phyloP scores from a whole-genome alignment of 2,797 vertebrate species.

The Takifugu rubripes region DNA sequence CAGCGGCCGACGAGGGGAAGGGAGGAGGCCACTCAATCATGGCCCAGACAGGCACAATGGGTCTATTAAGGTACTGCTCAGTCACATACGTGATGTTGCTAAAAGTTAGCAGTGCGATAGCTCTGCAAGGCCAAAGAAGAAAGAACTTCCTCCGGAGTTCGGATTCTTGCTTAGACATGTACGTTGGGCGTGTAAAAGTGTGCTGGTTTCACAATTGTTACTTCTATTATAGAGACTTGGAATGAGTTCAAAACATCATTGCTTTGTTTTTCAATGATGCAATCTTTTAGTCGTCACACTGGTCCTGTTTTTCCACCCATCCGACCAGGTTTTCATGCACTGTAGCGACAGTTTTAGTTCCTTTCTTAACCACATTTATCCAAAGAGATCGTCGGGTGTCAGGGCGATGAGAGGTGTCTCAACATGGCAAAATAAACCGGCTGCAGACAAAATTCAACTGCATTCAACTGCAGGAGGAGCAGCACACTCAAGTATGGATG shows the following conservation, averaged over 20 bases:
- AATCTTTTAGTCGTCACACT: too few relatives aligned
- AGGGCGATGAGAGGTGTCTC: background rate
- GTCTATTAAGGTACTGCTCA: background rate
- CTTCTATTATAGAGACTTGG: conserved; percentile 14
- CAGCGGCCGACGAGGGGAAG: conserved; percentile 23
- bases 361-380: background rate
- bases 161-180: conserved; percentile 3
- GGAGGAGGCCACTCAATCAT: conserved; percentile 36
- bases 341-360: background rate
- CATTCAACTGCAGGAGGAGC: conserved; percentile 13
- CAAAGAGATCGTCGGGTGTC: background rate
- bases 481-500: conserved; percentile 21
- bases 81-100: too few relatives aligned
- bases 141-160: background rate
- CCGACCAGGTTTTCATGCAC: background rate
- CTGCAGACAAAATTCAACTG: background rate
- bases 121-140: background rate
- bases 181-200: conserved; percentile 6
- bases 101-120: conserved; percentile 27
- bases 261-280: background rate
- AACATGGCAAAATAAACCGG: background rate
- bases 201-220: conserved; percentile 31
- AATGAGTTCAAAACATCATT: conserved; percentile 19
- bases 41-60: conserved; percentile 35
- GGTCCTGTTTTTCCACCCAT: background rate